Conservation (phyloP, 2,797 vertebrate species). For the Sphenopsis melanotis region DNA sequence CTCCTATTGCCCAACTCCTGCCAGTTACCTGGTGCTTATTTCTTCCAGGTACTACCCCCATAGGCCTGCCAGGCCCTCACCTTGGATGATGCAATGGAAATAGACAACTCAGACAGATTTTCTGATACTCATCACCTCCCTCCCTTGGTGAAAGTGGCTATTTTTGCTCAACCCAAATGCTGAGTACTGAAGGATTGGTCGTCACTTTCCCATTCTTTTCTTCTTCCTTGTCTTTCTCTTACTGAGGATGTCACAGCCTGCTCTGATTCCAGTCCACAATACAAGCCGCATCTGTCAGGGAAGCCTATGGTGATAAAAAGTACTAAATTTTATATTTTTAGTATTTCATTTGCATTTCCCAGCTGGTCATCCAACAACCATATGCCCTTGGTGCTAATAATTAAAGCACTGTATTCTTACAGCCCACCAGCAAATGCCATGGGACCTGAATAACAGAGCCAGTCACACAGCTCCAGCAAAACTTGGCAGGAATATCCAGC, state of each 20-base stretch:
- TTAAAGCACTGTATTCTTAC: not conserved
- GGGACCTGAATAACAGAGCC: not conserved
- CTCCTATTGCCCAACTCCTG: not conserved
- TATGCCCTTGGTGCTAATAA: not conserved
- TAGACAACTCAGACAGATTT: not conserved
- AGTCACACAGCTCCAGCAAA: slow-evolving; percentile 12
- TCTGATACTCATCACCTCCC: not conserved
- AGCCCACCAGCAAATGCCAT: not conserved
- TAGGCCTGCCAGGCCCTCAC: not conserved
- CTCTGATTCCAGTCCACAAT: not conserved
- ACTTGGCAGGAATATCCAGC: not conserved
- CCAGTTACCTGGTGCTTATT: not conserved
- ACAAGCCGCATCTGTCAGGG: not conserved
- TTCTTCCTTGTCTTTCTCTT: not conserved
- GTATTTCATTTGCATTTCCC: not conserved
- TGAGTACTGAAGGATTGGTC: not conserved
- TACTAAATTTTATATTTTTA: not conserved
- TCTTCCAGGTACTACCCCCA: not conserved
- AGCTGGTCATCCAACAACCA: not conserved
- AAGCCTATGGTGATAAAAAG: not conserved
- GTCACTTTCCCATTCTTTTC: not conserved
- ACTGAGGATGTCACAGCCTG: not conserved
- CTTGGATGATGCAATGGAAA: not conserved
- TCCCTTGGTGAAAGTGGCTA: not conserved
- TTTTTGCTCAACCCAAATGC: not conserved